Evolutionary conservation across 2,113 vertebrate species (phyloP).

Genomic region (Theristicus caerulescens): DNA sequence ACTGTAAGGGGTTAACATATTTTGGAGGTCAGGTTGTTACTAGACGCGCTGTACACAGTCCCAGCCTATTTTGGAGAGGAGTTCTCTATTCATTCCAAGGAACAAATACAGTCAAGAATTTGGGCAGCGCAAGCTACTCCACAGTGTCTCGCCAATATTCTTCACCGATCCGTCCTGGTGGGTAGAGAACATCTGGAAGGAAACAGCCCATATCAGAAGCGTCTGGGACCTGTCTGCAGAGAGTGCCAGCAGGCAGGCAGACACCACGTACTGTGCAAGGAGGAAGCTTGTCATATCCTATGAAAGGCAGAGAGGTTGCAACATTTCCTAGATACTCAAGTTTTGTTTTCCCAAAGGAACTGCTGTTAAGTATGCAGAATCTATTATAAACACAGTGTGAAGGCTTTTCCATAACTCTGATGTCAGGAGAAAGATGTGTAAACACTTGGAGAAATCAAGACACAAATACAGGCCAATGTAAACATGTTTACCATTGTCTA

Average conservation of each 20-base stretch:
- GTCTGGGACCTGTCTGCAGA: background rate
- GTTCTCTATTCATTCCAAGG: background rate
- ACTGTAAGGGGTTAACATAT: background rate
- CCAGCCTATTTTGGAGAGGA: background rate
- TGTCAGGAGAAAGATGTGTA: background rate
- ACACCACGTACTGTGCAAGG: accelerated
- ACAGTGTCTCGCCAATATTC: background rate
- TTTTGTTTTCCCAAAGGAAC: conserved; percentile 16
- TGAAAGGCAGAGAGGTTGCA: background rate
- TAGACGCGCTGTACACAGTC: background rate
- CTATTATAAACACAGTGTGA: conserved; percentile 2
- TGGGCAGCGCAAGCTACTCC: background rate
- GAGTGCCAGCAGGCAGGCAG: background rate
- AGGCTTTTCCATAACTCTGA: background rate
- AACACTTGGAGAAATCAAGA: background rate
- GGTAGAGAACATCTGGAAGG: background rate
- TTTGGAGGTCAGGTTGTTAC: background rate
- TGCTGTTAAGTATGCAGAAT: background rate
- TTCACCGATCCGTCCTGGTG: background rate
- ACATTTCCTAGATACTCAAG: background rate
- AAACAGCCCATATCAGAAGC: background rate
- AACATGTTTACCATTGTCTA: background rate
- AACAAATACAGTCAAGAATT: background rate
- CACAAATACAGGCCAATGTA: background rate
- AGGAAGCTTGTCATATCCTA: conserved; percentile 41